phyloP scores from a whole-genome alignment of 2,888 invertebrate genomes.

The Chirona hameri region DNA sequence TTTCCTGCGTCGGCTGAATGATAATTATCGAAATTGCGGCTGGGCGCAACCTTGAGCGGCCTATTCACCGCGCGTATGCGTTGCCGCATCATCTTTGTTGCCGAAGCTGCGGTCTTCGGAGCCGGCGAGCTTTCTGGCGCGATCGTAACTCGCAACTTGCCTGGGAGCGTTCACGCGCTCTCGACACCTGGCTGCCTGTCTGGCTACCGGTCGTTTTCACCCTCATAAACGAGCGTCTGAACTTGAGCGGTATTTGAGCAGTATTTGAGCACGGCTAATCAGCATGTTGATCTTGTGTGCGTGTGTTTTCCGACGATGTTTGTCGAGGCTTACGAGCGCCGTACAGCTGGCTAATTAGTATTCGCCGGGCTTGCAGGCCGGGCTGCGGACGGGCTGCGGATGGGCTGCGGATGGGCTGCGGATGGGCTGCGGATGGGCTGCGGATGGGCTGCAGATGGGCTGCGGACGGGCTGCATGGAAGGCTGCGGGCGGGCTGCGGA shows the following conservation, averaged over 20 bases:
- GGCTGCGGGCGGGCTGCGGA: no score
- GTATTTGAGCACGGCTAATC: neutral
- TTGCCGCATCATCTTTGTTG: neutral
- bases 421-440: neutral
- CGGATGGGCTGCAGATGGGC: no score
- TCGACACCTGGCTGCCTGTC: neutral
- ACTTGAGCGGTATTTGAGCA: neutral
- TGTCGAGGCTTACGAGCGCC: neutral
- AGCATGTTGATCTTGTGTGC: neutral
- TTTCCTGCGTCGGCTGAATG: neutral
- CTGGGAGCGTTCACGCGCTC: neutral
- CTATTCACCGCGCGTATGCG: neutral
- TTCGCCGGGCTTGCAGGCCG: neutral
- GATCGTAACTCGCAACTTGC: no score
- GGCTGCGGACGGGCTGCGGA: neutral
- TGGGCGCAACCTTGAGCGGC: neutral
- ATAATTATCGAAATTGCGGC: neutral
- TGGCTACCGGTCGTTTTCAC: neutral
- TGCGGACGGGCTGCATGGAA: neutral
- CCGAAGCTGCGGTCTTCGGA: neutral
- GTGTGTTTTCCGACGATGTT: neutral
- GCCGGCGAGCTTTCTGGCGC: no score
- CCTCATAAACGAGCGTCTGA: neutral
- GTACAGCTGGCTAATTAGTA: neutral
- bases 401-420: neutral